Evolutionary conservation across 2,888 invertebrate species (phyloP).

Genomic region (Mylabris sibirica): DNA sequence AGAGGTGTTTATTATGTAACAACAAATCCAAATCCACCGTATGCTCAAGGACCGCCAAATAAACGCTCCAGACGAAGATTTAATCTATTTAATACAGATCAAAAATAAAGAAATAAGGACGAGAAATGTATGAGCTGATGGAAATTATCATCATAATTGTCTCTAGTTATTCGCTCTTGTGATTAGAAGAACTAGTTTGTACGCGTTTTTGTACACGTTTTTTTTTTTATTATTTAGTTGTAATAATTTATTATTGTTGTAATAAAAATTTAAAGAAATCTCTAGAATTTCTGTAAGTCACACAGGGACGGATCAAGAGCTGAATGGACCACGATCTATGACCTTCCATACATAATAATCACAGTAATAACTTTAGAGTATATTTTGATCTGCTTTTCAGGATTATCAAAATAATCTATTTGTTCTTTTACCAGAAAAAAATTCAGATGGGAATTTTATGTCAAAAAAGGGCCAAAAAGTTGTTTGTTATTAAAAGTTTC

Average conservation of each 20-base stretch:
- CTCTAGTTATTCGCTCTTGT: neutral
- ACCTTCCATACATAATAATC: too few relatives aligned
- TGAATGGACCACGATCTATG: too few relatives aligned
- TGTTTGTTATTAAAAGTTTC: too few relatives aligned
- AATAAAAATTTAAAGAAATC: neutral
- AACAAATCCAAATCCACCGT: constrained; percentile 83
- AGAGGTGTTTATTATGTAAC: constrained; percentile 88
- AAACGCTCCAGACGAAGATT: constrained; percentile 54
- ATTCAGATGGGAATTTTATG: too few relatives aligned
- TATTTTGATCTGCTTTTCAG: too few relatives aligned
- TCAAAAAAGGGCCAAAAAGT: too few relatives aligned
- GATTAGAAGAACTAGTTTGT: neutral
- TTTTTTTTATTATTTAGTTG: neutral
- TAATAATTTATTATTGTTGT: constrained; percentile 7
- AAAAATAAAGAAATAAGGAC: neutral
- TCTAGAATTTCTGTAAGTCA: too few relatives aligned
- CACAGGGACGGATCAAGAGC: neutral
- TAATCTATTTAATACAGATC: constrained; percentile 9
- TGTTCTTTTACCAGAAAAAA: too few relatives aligned
- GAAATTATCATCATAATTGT: neutral
- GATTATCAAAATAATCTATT: too few relatives aligned
- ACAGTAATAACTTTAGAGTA: too few relatives aligned
- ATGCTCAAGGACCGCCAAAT: constrained; percentile 82
- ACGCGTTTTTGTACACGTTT: neutral
- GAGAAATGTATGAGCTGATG: neutral